Conservation (phyloP, 1,140 invertebrate genomes). For the Drosophila sp. region DNA sequence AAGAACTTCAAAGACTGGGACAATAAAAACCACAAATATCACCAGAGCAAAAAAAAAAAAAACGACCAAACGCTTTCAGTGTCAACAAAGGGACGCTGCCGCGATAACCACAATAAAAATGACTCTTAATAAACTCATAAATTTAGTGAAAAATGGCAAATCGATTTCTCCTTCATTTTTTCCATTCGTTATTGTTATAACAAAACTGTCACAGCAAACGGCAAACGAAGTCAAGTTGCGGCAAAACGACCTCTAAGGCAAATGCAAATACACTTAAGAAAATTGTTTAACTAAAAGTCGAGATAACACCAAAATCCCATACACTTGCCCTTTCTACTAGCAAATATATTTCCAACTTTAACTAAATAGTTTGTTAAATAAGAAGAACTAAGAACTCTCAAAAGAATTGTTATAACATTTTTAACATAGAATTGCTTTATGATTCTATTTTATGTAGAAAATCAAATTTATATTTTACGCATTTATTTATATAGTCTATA, state of each 20-base stretch:
- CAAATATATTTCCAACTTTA: no score
- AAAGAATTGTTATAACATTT: no score
- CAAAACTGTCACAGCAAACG: constrained; percentile 64
- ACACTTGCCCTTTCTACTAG: no score
- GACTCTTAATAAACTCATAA: constrained; percentile 72
- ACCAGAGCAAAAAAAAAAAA: constrained; percentile 37
- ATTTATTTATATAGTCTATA: no score
- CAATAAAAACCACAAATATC: constrained; percentile 64
- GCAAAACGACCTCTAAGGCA: constrained; percentile 40
- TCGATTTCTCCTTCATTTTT: constrained; percentile 66
- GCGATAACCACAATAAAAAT: constrained; percentile 23
- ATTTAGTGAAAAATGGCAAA: constrained; percentile 77
- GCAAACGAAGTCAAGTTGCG: background rate
- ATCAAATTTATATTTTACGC: no score
- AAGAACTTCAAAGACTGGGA: constrained; percentile 38
- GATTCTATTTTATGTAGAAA: no score
- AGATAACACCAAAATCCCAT: background rate
- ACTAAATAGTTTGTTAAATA: no score
- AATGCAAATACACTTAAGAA: constrained; percentile 31
- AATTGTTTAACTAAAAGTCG: background rate
- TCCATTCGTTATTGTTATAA: constrained; percentile 76
- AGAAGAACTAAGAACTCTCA: no score
- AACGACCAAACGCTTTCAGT: constrained; percentile 22
- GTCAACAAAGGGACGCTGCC: constrained; percentile 26
- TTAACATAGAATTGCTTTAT: no score